A percentile compares a stretch with the other conserved stretches of the same genome.
Conservation (phyloP, 2,888 invertebrate genomes). For the Hydraecia micacea region DNA sequence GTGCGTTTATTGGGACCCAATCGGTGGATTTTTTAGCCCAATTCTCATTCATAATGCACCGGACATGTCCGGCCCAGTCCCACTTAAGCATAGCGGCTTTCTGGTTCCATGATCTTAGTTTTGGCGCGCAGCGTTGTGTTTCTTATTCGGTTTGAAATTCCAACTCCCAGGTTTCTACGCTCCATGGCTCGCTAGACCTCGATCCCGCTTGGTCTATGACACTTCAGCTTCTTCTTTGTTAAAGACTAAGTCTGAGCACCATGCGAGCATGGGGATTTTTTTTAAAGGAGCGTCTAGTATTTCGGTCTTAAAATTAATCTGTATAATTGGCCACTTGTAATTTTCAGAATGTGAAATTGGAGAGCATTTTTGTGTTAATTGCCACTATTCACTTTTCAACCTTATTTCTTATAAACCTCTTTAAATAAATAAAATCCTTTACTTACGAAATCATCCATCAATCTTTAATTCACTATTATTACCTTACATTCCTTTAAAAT, state of each 20-base stretch:
- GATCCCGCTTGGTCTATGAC: not conserved
- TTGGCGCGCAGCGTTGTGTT: not conserved
- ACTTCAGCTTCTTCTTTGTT: not conserved
- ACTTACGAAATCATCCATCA: conserved; percentile 17
- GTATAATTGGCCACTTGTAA: not conserved
- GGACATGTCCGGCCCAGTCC: not conserved
- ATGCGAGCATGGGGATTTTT: not conserved
- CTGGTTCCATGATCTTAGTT: not conserved
- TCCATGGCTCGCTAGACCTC: not conserved
- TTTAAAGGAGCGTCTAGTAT: not conserved
- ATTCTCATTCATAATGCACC: not conserved
- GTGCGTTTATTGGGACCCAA: not conserved
- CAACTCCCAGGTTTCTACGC: not conserved
- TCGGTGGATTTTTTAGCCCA: not conserved
- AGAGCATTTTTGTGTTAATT: not conserved
- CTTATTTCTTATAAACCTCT: not conserved
- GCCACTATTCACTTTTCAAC: not conserved
- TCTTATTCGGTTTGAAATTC: not conserved
- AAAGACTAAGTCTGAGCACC: not conserved
- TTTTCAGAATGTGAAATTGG: not conserved
- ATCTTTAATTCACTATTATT: conserved; percentile 10
- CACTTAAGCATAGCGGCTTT: not conserved
- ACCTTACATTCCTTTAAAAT: conserved; percentile 39
- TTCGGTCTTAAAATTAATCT: not conserved
- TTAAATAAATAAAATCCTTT: not conserved